Evolutionary conservation across 2,113 vertebrate genomes (phyloP).

Genomic region (Myodes glareolus): DNA sequence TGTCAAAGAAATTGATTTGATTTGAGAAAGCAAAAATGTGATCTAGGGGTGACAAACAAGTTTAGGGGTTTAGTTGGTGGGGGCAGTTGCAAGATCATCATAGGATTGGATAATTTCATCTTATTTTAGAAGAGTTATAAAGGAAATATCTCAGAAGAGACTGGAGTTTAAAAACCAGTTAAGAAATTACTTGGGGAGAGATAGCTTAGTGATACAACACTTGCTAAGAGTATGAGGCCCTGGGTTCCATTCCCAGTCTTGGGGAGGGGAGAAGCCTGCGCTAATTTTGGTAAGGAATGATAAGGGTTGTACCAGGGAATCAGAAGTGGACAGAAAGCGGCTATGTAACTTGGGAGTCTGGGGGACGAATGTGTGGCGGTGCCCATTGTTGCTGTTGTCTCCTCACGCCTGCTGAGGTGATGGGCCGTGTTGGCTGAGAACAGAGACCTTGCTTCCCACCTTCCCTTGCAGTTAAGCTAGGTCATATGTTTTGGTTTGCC

Average conservation of each 20-base stretch:
- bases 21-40: background rate
- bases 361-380: background rate
- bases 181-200: background rate
- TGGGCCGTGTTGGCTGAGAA: background rate
- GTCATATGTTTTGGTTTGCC: background rate
- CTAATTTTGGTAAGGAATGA: background rate
- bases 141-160: background rate
- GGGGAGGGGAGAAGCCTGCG: background rate
- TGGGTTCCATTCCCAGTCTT: background rate
- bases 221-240: background rate
- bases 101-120: background rate
- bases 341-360: background rate
- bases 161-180: background rate
- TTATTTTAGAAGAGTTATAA: constrained; percentile 20
- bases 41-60: background rate
- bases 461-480: background rate
- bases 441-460: background rate
- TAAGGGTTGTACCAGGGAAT: background rate
- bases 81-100: background rate
- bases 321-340: background rate
- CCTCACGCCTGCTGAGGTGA: background rate
- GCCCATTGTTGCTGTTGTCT: background rate
- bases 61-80: background rate
- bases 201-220: background rate
- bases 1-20: background rate